A percentile compares a stretch with the other conserved stretches of the same genome.
Evolutionary conservation across 2,797 vertebrate genomes (phyloP).

Genomic region (Cyclura pinguis): DNA sequence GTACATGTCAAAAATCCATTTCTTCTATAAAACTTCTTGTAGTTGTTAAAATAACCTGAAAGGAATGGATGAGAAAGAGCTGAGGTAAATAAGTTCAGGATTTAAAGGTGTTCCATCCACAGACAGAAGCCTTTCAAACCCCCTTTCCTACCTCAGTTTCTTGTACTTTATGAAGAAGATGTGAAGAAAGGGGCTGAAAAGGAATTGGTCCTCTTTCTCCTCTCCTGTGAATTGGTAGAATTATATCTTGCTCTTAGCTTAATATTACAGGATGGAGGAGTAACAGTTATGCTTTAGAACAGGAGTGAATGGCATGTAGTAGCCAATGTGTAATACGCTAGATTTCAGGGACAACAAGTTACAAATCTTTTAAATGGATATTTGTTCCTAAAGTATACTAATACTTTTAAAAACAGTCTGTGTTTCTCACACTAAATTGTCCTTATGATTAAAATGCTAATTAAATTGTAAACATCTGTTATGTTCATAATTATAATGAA

Average conservation of each 20-base stretch:
- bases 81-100: conserved; percentile 16
- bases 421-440: conserved; percentile 72
- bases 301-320: neutral
- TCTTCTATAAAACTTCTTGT: neutral
- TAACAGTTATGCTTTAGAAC: neutral
- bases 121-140: neutral
- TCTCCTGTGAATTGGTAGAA: neutral
- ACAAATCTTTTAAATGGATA: conserved; percentile 15
- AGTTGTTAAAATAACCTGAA: conserved; percentile 53
- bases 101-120: neutral
- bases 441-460: conserved; percentile 76
- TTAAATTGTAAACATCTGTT: conserved; percentile 79
- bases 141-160: neutral
- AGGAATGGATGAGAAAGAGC: conserved; percentile 30
- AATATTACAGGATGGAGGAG: conserved; percentile 38
- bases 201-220: neutral
- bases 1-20: neutral
- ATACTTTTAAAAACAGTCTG: conserved; percentile 71
- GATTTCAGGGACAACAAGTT: neutral
- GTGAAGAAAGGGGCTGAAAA: neutral
- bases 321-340: neutral
- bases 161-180: neutral
- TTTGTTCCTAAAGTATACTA: conserved; percentile 68
- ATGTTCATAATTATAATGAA: conserved; percentile 74
- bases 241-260: neutral